These are phyloP conservation scores for Paralichthys olivaceus DNA, from an alignment of 2,113 vertebrate species.

Conservation along the genomic window DNA sequence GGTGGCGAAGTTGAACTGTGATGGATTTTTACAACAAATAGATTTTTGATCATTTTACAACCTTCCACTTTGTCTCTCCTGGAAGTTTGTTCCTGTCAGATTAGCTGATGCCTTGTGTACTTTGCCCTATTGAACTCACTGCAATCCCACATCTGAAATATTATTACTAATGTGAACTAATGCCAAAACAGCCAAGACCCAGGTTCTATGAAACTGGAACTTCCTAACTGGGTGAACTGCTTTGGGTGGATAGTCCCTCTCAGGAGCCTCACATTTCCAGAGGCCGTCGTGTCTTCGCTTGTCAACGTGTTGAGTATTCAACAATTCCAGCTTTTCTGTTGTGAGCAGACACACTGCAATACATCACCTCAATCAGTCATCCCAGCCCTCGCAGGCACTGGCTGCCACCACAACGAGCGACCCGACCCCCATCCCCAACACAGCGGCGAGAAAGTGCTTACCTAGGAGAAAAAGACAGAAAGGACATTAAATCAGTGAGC, in stretches of 20 bases:
- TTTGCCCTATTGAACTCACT: constrained; percentile 5
- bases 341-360: constrained; percentile 73
- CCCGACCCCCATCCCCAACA: constrained; percentile 66
- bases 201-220: not conserved
- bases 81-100: not conserved
- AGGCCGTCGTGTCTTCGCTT: constrained; percentile 27
- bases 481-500: constrained; percentile 80
- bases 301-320: constrained; percentile 65
- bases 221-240: constrained; percentile 1
- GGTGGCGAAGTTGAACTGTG: not conserved
- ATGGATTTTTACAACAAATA: not conserved
- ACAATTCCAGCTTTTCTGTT: constrained; percentile 65
- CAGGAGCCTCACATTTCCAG: constrained; percentile 40
- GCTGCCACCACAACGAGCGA: constrained; percentile 60
- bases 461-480: constrained; percentile 83
- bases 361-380: constrained; percentile 84
- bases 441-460: constrained; percentile 82
- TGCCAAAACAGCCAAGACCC: not conserved
- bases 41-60: not conserved
- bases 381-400: constrained; percentile 64
- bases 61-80: too few relatives aligned
- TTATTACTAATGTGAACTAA: not conserved
- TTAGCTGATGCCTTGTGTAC: constrained; percentile 1
- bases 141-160: constrained; percentile 15
- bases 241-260: constrained; percentile 3